These are phyloP conservation scores for Semibalanus balanoides DNA, from an alignment of 1,140 invertebrate genomes.

Conservation along the genomic window DNA sequence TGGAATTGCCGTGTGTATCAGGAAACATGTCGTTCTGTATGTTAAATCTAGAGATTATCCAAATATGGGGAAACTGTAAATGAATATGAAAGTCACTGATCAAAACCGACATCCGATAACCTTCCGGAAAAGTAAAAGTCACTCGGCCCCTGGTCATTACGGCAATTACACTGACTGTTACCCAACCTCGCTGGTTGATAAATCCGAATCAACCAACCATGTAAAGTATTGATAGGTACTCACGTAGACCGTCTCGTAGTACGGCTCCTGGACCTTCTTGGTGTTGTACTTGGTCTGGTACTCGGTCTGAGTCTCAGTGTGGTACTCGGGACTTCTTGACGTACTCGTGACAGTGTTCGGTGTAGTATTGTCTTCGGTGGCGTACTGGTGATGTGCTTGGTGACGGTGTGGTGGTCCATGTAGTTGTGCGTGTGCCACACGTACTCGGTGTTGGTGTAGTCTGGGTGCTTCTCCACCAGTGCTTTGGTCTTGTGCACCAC, in stretches of 20 bases:
- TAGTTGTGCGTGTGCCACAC: slow-evolving; percentile 7
- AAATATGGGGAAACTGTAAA: too few relatives aligned
- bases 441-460: slow-evolving; percentile 5
- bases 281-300: slow-evolving; percentile 12
- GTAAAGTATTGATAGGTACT: too few relatives aligned
- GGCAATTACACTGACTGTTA: too few relatives aligned
- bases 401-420: slow-evolving; percentile 5
- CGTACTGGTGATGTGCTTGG: slow-evolving; percentile 7
- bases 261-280: slow-evolving; percentile 1
- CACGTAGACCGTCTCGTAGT: background rate
- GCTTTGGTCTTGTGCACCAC: slow-evolving; percentile 4
- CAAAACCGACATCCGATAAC: too few relatives aligned
- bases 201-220: too few relatives aligned
- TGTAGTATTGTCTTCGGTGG: slow-evolving; percentile 5
- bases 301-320: slow-evolving; percentile 20
- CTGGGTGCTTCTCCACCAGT: slow-evolving; percentile 1
- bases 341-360: slow-evolving; percentile 4
- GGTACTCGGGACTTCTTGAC: slow-evolving; percentile 21
- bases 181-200: too few relatives aligned
- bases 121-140: too few relatives aligned
- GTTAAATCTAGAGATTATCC: too few relatives aligned
- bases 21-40: too few relatives aligned
- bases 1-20: too few relatives aligned
- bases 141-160: too few relatives aligned
- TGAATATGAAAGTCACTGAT: too few relatives aligned